A percentile compares a stretch with the other conserved stretches of the same genome.
phyloP scores from a whole-genome alignment of 2,888 invertebrate genomes.

The Graphium colonna region DNA sequence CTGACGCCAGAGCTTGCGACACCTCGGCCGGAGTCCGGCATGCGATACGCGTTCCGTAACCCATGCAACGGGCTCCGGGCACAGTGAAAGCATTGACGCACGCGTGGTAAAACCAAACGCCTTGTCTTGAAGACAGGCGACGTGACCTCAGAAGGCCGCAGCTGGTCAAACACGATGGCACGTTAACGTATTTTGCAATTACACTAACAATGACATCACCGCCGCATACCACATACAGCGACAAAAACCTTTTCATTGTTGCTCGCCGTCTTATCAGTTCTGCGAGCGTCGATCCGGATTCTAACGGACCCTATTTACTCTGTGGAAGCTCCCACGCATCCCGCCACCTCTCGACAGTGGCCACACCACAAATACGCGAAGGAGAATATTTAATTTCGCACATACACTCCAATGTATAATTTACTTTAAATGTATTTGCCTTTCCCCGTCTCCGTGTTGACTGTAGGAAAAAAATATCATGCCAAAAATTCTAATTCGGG shows the following conservation, averaged over 20 bases:
- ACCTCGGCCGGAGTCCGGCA: conserved; percentile 52
- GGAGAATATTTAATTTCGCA: conserved; percentile 41
- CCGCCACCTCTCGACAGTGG: conserved; percentile 42
- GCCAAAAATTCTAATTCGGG: conserved; percentile 38
- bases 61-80: conserved; percentile 26
- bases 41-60: conserved; percentile 46
- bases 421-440: conserved; percentile 31
- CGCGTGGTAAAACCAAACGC: conserved; percentile 30
- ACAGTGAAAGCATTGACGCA: conserved; percentile 32
- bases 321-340: conserved; percentile 46
- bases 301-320: conserved; percentile 33
- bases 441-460: conserved; percentile 31
- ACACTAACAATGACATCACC: conserved; percentile 63
- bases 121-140: conserved; percentile 37
- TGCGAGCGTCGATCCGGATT: conserved; percentile 26
- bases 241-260: conserved; percentile 18
- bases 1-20: conserved; percentile 67
- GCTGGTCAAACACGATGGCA: conserved; percentile 57
- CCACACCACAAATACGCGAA: conserved; percentile 32
- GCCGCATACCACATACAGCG: conserved; percentile 25
- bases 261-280: conserved; percentile 15
- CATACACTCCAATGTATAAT: conserved; percentile 37
- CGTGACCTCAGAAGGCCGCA: conserved; percentile 69
- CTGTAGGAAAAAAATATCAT: conserved; percentile 23
- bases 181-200: conserved; percentile 48